phyloP scores from a whole-genome alignment of 2,888 invertebrate species.

The Phrixothrix hirtus region DNA sequence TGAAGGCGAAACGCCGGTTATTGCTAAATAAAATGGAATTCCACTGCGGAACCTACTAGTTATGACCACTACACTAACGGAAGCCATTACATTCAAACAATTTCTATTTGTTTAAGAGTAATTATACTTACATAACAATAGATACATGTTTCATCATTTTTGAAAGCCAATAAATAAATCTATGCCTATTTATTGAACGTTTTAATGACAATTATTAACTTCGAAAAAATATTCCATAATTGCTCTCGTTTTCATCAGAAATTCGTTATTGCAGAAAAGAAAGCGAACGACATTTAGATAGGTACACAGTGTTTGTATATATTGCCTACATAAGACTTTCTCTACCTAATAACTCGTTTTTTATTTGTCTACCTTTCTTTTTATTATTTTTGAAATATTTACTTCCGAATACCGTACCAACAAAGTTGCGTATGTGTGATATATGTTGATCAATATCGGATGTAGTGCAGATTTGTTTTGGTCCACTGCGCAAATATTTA shows the following conservation, averaged over 20 bases:
- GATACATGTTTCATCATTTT: background rate
- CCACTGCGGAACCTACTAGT: no score
- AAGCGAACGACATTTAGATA: conserved; percentile 30
- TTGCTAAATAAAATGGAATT: no score
- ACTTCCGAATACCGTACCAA: conserved; percentile 17
- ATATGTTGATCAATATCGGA: background rate
- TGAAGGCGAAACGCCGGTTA: no score
- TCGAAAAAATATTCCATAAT: background rate
- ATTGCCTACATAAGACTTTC: conserved; percentile 37
- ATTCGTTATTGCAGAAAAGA: conserved; percentile 14
- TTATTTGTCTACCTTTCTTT: conserved; percentile 32
- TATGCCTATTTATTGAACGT: no score
- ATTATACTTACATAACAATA: no score
- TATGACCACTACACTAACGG: no score
- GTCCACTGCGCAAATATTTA: conserved; percentile 13
- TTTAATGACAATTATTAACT: background rate
- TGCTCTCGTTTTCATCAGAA: conserved; percentile 11
- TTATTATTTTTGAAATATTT: conserved; percentile 21
- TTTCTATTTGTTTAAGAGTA: no score
- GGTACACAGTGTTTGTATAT: conserved; percentile 17
- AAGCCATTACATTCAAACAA: no score
- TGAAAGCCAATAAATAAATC: background rate
- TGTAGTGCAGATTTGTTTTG: conserved; percentile 4
- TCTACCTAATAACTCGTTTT: conserved; percentile 34
- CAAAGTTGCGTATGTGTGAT: background rate